Evolutionary conservation across 2,113 vertebrate genomes (phyloP).

Genomic region (Lepisosteus oculatus): DNA sequence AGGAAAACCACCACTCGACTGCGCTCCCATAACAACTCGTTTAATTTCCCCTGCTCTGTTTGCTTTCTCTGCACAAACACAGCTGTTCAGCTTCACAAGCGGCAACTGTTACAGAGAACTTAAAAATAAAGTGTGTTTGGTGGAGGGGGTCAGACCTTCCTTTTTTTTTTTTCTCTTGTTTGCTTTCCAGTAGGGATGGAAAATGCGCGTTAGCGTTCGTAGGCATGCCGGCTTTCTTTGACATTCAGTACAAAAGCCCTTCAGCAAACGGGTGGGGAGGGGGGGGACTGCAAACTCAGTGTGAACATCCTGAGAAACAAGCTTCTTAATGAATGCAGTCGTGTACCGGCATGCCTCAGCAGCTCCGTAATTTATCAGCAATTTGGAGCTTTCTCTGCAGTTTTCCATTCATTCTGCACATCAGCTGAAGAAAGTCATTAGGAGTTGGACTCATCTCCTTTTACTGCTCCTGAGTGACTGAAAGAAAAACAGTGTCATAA

Average conservation of each 20-base stretch:
- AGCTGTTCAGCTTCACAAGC: slow-evolving; percentile 8
- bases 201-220: background rate
- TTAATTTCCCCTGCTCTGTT: background rate
- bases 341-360: slow-evolving; percentile 3
- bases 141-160: too few relatives aligned
- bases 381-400: slow-evolving; percentile 6
- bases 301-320: slow-evolving; percentile 8
- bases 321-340: slow-evolving; percentile 3
- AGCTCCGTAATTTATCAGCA: slow-evolving; percentile 5
- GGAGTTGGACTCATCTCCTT: background rate
- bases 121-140: too few relatives aligned
- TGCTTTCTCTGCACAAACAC: background rate
- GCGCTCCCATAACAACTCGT: background rate
- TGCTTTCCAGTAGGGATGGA: background rate
- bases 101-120: background rate
- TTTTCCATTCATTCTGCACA: background rate
- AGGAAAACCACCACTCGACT: background rate
- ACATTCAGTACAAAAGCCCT: slow-evolving; percentile 4
- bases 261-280: background rate
- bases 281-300: background rate
- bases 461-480: background rate
- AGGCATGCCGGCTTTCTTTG: background rate
- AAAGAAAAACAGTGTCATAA: too few relatives aligned
- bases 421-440: background rate
- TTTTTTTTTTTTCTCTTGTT: background rate